Conservation (phyloP, 2,113 vertebrate species). For the Neogobius melanostomus region DNA sequence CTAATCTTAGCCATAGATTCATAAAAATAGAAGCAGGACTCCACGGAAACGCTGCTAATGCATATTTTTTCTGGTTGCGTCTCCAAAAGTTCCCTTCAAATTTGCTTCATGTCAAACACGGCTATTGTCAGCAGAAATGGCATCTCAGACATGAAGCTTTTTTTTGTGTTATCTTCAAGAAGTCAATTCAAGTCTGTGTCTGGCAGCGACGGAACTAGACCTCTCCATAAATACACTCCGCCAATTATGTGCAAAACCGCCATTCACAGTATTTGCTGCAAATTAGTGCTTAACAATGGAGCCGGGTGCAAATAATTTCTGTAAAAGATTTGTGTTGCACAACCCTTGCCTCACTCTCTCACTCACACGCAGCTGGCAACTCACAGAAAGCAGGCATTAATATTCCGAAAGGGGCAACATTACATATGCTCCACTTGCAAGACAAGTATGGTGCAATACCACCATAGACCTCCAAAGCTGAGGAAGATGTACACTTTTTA, state of each 20-base stretch:
- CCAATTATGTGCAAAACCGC: conserved; percentile 28
- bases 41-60: neutral
- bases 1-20: neutral
- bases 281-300: conserved; percentile 43
- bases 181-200: conserved; percentile 5
- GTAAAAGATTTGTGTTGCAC: conserved; percentile 52
- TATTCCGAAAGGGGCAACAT: conserved; percentile 57
- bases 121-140: conserved; percentile 9
- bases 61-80: neutral
- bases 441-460: conserved; percentile 47
- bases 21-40: neutral
- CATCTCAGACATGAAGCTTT: neutral
- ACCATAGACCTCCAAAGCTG: conserved; percentile 36
- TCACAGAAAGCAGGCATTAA: conserved; percentile 57
- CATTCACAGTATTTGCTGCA: conserved; percentile 29
- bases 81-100: neutral
- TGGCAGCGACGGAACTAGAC: conserved; percentile 2
- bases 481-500: conserved; percentile 37
- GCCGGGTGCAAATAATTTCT: conserved; percentile 37
- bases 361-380: conserved; percentile 40
- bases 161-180: conserved; percentile 19
- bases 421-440: conserved; percentile 53
- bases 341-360: conserved; percentile 50
- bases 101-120: neutral
- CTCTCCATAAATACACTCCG: conserved; percentile 7